Evolutionary conservation across 2,797 vertebrate species (phyloP), one percentile per base, ranked within the genome.

Genomic region (Pyrocephalus nanus): DNA sequence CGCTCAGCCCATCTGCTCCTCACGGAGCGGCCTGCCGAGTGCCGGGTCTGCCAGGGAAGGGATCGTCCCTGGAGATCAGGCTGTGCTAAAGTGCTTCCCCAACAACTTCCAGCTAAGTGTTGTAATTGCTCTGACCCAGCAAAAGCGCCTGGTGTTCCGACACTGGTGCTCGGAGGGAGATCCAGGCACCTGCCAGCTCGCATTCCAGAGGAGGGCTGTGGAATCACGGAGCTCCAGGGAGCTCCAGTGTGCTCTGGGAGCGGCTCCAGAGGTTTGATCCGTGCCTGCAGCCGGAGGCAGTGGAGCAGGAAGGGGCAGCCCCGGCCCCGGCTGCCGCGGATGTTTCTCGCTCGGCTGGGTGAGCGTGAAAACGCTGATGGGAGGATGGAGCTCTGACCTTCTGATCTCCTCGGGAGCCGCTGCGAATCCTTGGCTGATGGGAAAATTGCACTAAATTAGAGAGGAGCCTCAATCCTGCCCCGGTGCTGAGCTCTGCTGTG

Each of bases 391-490:
- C 89, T 54, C 20, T 92, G 78, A 90, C 92, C 91, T 90, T 73
- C 86, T 26, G 92, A 79, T 83, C 92, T 36, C 71, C 26, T 93
- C 57, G 58, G 95, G 93, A 90, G 94, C 93, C 34, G 38, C 91
- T 61, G 94, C 27, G 34, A 80, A 55, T 72, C 86, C 86, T 93
- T 80, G n/a, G 75, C 66, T 86, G 96, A 62, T 57, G 96, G 78
- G 93, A 92, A 95, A 97, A 96, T 96, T 83, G 94, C 86, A 14
- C 70, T 7, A 95, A 96, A 88, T 93, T 94, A 97, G 96, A 94
- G 97, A 92, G 78, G 94, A 95, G 96, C 96, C 80, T 55, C 85
- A 11, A 19, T 53, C 29, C 90, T 93, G 93, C 87, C 71, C 70
- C 87, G 13, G 92, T 83, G 96, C 95, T 94, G 92, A 53, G 94